Base-by-base conservation (phyloP, 2,888 invertebrate species). In the Netelia inedita region DNA sequence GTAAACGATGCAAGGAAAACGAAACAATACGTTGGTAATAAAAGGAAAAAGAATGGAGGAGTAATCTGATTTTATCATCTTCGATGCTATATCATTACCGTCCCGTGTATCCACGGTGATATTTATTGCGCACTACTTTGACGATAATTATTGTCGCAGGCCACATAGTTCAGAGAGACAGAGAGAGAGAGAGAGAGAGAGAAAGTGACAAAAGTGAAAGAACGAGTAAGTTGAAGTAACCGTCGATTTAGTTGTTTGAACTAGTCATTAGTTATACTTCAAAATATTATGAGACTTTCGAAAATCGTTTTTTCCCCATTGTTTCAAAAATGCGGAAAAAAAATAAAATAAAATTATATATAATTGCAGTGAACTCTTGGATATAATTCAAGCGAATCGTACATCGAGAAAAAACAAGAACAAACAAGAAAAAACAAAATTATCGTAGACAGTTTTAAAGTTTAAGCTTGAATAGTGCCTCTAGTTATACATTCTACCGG, bases 401-500 rank as follows among this genome's bases (percentile, higher is more conserved):
- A 85, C 85, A 83, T 83, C 85, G 85, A 85, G 68, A 81, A 83
- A 74, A 14, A 46, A 46, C 0, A 46, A 14, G 14, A 46, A 35
- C 35, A 43, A 43, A 43, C 43, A 43, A 43, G 1, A 46, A 46
- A 46, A 14, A 46, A 46, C 11, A 14, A 14, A 57, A 57, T 63
- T 82, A 82, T 55, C 65, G 82, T 85, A 85, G 82, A 85, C 79
- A 76, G 82, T 82, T 82, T 79, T 82, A 82, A 85, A 87, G 85
- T 89, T 90, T 91, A 92, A 92, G 92, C 92, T 92, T 92, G 88
- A 91, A 92, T 92, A 92, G 92, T 92, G 92, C 92, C 92, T 92
- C 92, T 92, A 92, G 91, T 88, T 89, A 88, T 92, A 91, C 90
- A 87, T 89, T 90, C 83, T 89, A 87, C 86, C 82, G 88, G 87